These are phyloP conservation scores for Ramphastos sulfuratus DNA, from an alignment of 2,113 vertebrate species.

Conservation along the genomic window DNA sequence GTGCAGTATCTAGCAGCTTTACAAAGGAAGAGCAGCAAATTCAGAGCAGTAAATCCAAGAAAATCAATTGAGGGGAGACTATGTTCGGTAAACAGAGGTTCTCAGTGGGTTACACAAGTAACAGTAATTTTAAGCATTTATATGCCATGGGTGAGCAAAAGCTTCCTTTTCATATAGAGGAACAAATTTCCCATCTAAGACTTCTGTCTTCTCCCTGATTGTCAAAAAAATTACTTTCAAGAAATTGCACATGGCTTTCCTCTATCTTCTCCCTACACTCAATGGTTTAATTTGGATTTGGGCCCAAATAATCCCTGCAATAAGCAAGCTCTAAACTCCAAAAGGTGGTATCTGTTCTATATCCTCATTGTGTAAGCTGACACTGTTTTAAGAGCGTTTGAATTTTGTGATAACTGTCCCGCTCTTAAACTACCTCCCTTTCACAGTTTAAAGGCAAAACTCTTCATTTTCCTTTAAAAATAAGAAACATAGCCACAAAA, in stretches of 20 bases:
- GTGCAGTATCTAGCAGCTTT: neutral
- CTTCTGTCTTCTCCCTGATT: accelerated
- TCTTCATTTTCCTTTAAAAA: neutral
- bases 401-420: neutral
- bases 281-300: neutral
- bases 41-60: neutral
- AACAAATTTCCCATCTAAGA: neutral
- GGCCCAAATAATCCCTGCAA: neutral
- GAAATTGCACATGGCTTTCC: neutral
- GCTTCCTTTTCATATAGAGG: neutral
- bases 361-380: neutral
- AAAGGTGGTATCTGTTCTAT: neutral
- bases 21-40: neutral
- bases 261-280: neutral
- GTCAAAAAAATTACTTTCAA: neutral
- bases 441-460: neutral
- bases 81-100: neutral
- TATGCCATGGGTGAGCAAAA: neutral
- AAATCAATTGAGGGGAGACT: neutral
- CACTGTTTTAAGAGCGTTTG: neutral
- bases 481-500: neutral
- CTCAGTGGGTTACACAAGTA: neutral
- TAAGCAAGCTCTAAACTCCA: neutral
- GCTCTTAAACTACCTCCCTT: neutral
- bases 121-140: neutral